A percentile compares a stretch with the other conserved stretches of the same genome.
Conservation (phyloP, 2,113 vertebrate species). For the Australoheros scitulus region DNA sequence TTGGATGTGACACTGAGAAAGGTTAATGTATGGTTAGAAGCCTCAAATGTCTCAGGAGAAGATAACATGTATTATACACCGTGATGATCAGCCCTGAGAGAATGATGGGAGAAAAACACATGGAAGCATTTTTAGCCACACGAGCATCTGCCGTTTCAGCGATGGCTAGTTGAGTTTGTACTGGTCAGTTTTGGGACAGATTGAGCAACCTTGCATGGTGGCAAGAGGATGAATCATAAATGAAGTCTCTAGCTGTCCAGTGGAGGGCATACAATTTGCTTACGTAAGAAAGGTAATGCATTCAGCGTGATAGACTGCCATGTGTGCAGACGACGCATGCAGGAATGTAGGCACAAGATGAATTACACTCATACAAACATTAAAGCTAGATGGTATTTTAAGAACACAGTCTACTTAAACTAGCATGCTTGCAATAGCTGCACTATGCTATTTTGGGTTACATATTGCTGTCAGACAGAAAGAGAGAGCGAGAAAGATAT, state of each 20-base stretch:
- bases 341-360: slow-evolving; percentile 17
- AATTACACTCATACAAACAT: not conserved
- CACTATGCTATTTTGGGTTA: slow-evolving; percentile 32
- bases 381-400: slow-evolving; percentile 15
- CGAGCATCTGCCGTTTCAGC: not conserved
- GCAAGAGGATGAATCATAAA: not conserved
- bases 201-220: not conserved
- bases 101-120: not conserved
- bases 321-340: not conserved
- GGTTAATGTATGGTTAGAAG: slow-evolving; percentile 49
- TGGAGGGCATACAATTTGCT: not conserved
- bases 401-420: slow-evolving; percentile 12
- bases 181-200: not conserved
- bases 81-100: not conserved
- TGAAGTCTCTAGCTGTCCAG: not conserved
- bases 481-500: not conserved
- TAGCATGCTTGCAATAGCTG: slow-evolving; percentile 28
- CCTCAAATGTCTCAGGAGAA: slow-evolving; percentile 13
- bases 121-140: not conserved
- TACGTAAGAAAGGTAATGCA: not conserved
- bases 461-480: slow-evolving; percentile 22
- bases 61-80: not conserved
- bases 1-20: slow-evolving; percentile 51
- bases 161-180: not conserved
- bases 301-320: slow-evolving; percentile 2